Conservation (phyloP, 2,113 vertebrate genomes). For the Elgaria multicarinata region DNA sequence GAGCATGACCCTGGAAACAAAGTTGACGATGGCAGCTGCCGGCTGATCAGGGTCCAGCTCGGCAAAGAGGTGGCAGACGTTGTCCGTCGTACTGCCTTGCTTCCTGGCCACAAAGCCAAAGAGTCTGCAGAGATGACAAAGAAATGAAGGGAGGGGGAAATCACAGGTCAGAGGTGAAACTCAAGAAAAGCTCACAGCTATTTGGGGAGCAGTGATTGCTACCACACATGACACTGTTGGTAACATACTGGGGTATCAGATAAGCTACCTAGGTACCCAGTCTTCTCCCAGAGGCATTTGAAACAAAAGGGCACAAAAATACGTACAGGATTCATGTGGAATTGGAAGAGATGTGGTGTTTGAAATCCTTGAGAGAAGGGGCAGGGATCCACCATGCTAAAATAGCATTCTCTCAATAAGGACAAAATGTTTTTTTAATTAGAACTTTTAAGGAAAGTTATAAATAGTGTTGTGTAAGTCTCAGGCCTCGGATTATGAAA, state of each 20-base stretch:
- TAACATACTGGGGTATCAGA: background rate
- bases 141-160: background rate
- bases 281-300: background rate
- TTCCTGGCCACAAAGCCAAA: constrained; percentile 98
- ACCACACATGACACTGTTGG: background rate
- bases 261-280: background rate
- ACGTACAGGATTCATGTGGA: background rate
- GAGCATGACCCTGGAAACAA: constrained; percentile 94
- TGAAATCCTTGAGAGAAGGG: background rate
- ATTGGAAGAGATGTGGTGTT: background rate
- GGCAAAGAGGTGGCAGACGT: constrained; percentile 96
- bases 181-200: background rate
- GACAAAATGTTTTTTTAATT: constrained; percentile 58
- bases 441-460: constrained; percentile 73
- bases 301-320: background rate
- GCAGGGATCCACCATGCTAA: constrained; percentile 43
- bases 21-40: constrained; percentile 95
- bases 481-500: too few relatives aligned
- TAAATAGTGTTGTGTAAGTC: too few relatives aligned
- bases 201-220: background rate
- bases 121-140: constrained; percentile 78
- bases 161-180: background rate
- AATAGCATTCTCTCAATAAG: constrained; percentile 24
- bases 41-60: constrained; percentile 96
- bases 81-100: constrained; percentile 98